A percentile compares a stretch with the other conserved stretches of the same genome.
These are phyloP conservation scores for Catotricha subobsoleta DNA, from an alignment of 2,888 invertebrate species.

Conservation along the genomic window DNA sequence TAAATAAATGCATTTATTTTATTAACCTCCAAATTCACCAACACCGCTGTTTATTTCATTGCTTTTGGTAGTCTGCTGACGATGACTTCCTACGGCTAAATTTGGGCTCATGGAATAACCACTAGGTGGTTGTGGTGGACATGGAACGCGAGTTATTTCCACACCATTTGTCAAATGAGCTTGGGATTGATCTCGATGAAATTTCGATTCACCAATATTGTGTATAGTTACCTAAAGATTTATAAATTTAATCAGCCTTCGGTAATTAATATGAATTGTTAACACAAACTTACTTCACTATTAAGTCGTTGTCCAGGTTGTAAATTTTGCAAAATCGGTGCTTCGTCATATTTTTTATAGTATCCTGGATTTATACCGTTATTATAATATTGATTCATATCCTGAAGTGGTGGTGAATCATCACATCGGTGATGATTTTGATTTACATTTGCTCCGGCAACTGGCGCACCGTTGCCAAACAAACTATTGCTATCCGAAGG, in stretches of 20 bases:
- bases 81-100: constrained; percentile 8
- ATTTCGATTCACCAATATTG: constrained; percentile 29
- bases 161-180: constrained; percentile 26
- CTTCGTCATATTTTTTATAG: constrained; percentile 25
- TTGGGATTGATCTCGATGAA: constrained; percentile 18
- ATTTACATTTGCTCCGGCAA: background rate
- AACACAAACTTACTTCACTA: constrained; percentile 22
- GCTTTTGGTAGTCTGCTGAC: background rate
- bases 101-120: constrained; percentile 2
- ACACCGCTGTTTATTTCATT: background rate
- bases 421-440: constrained; percentile 10
- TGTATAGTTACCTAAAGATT: constrained; percentile 26
- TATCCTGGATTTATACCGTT: constrained; percentile 23
- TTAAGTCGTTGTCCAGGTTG: constrained; percentile 30
- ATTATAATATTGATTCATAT: background rate
- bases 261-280: background rate
- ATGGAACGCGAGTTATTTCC: constrained; percentile 20
- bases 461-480: constrained; percentile 2
- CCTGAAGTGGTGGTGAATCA: constrained; percentile 22
- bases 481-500: constrained; percentile 1
- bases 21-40: constrained; percentile 3
- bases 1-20: background rate
- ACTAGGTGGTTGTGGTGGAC: background rate
- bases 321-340: constrained; percentile 26
- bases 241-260: constrained; percentile 1